Base-by-base conservation (phyloP, 2,797 vertebrate species). In the Leptatherina wallacei region DNA sequence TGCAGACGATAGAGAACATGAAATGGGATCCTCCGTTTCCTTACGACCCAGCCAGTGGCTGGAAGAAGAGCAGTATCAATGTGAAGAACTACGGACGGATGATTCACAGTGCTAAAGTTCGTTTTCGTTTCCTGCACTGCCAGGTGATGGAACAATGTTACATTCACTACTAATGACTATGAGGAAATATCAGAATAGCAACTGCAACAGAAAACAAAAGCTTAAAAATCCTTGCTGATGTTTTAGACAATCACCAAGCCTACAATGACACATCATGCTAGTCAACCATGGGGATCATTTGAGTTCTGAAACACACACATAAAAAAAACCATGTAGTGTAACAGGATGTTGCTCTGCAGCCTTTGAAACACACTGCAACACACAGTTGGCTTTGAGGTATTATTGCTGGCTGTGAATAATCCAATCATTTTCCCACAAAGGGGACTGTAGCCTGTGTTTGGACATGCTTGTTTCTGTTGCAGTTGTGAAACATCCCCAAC, bases 91-190 rank as follows among this genome's bases (percentile, higher is more conserved):
- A 98, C 22, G 98, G 96, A 44, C 93, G 96, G 44, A 95, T 98
- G 61, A 94, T 99, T 85, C 94, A 98, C 91, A 98, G 97, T 77
- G 96, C 97, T 91, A 98, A 96, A 93, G 97, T 99, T 56, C 96
- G 96, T 77, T 96, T 99, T 58, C 95, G 94, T 12, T 98, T 97
- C 87, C 90, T 96, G 71, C 95, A 99, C 87, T 97, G 96, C 93
- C 96, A 97, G 96, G 98, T 99, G 69, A 86, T 1, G 3, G 51
- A 71, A 32, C 55, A 67, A 71, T 69, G 60, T 8, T 11, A 16
- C 6, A 24, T 52, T 32, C 30, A 32, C 3, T 6, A 59, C 64
- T 66, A 42, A 79, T 70, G 52, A 61, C 49, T 5, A 8, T 81
- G 78, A 79, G 61, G 81, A 75, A 80, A 88, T 44, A 61, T 27